Evolutionary conservation across 2,888 invertebrate genomes (phyloP).

Genomic region (Lamellibrachia satsuma): DNA sequence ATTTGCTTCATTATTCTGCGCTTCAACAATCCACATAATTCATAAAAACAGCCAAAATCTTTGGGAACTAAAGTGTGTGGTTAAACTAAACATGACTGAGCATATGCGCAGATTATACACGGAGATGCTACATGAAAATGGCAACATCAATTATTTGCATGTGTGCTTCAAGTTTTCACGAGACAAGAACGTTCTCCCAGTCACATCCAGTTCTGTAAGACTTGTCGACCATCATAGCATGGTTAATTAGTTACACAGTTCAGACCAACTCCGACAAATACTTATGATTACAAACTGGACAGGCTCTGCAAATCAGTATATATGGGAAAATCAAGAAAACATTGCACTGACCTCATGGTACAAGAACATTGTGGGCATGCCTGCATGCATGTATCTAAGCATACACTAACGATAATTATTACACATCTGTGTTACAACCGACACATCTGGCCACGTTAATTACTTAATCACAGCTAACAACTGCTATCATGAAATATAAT

Average conservation of each 20-base stretch:
- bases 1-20: too few relatives aligned
- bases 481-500: not conserved
- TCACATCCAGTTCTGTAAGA: not conserved
- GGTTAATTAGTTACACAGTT: not conserved
- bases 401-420: not conserved
- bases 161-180: not conserved
- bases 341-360: not conserved
- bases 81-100: not conserved
- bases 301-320: not conserved
- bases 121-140: not conserved
- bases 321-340: not conserved
- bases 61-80: too few relatives aligned
- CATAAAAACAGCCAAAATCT: too few relatives aligned
- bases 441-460: not conserved
- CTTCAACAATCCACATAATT: too few relatives aligned
- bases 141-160: not conserved
- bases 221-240: not conserved
- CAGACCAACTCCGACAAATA: not conserved
- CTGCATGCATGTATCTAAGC: not conserved
- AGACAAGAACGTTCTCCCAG: not conserved
- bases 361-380: not conserved
- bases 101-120: not conserved
- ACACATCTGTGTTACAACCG: not conserved
- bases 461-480: not conserved
- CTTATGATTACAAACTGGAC: not conserved